A percentile compares a stretch with the other conserved stretches of the same genome.
phyloP scores from a whole-genome alignment of 53 echinoderm and acorn worm species.

The Holothuria leucospilota region DNA sequence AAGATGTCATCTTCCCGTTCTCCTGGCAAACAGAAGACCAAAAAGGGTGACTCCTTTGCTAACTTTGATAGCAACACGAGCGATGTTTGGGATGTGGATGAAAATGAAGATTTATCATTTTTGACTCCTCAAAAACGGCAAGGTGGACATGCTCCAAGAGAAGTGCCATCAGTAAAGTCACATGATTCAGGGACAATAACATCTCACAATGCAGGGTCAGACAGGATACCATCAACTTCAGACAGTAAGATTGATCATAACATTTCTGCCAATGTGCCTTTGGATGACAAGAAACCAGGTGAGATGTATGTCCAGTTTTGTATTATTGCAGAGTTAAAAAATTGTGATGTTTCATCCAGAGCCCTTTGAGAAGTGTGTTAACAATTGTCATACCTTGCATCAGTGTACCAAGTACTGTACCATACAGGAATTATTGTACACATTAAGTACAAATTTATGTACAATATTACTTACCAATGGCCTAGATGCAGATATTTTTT shows the following conservation, averaged over 20 bases:
- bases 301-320: neutral
- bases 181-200: no score
- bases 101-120: conserved; percentile 64
- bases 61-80: conserved; percentile 90
- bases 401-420: no score
- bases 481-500: no score
- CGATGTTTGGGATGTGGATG: conserved; percentile 94
- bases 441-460: no score
- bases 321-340: no score
- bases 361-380: no score
- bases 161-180: neutral
- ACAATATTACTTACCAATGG: no score
- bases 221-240: neutral
- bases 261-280: neutral
- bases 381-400: no score
- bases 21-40: conserved; percentile 62
- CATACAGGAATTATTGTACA: no score
- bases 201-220: neutral
- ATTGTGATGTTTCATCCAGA: no score
- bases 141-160: neutral
- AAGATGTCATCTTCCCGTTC: conserved; percentile 42
- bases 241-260: neutral
- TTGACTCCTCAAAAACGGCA: conserved; percentile 29
- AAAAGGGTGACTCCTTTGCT: conserved; percentile 91
- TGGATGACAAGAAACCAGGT: conserved; percentile 17